Evolutionary conservation across 2,888 invertebrate species (phyloP), one percentile per base, ranked within the genome.

Genomic region (Malthinus flaveolus): DNA sequence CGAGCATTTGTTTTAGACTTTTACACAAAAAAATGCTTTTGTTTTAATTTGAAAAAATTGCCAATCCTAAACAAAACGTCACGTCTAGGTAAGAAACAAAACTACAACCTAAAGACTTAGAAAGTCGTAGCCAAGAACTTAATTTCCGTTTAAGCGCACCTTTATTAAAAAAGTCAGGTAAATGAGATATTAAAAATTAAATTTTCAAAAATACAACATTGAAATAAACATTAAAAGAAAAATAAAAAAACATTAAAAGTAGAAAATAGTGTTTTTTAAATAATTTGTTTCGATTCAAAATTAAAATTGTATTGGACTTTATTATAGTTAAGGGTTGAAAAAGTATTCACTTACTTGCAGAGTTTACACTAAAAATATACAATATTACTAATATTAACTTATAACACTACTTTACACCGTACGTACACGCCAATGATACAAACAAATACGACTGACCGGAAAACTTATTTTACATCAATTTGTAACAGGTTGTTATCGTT

Each of bases 401-500:
- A 42, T 15, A 42, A 42, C 39, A 42, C 39, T 33, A 15, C 8
- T 35, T 13, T 48, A 33, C 33, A 15, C 48, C 32, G 48, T 13
- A 48, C 35, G 15, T 23, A 5, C 23, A 23, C 23, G 2, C 23
- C 23, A 23, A 23, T 23, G 12, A 33, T 33, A 35, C 48, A 35
- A 31, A 35, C 48, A 10, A 34, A 48, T 15, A 33, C 48, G 1
- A 10, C 15, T 13, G 35, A 48, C 48, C 23, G 35, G 23, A 13
- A 23, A 23, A 51, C 51, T 51, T 11, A 23, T 23, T 23, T 23
- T 23, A 57, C 42, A 32, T 55, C 32, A 32, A 31, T 33, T 46
- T 60, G 32, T 51, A 58, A 66, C 66, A 66, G 64, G 66, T 67
- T 66, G 63, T 34, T 45, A 42, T 34, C 36, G 32, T 39, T 63